Base-by-base conservation (phyloP, 2,888 invertebrate species). In the Salticus scenicus region DNA sequence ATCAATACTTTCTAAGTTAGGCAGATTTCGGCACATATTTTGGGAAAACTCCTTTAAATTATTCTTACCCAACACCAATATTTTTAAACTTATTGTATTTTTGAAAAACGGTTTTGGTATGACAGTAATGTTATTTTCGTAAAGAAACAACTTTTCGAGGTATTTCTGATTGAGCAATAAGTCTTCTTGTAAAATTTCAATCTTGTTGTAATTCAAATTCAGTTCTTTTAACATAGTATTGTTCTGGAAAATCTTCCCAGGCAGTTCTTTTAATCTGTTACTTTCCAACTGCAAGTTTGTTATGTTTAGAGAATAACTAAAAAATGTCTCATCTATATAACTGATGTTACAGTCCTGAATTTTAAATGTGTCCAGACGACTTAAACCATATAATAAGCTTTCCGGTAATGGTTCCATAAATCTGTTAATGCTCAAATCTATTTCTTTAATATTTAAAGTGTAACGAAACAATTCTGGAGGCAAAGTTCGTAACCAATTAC, bases 301-400 rank as follows among this genome's bases (percentile, higher is more conserved):
- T 71, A 96, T 92, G 90, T 94, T 93, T 74, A 94, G 93, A 89
- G 95, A 94, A 1, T 28, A 30, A 0, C 78, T 41, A 90, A 94
- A 94, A 82, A 93, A 92, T 57, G 95, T 94, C 88, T 96, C 92
- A 84, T 93, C 93, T 0, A 94, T 94, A 90, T 96, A 96, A 0
- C 74, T 70, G 31, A 85, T 57, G 31, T 87, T 87, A 47, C 81
- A 85, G 20, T 85, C 47, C 17, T 76, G 17, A 28, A 87, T 72
- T 7, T 14, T 70, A 24, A 87, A 24, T 28, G 67, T 81, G 57
- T 87, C 85, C 17, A 87, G 51, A 30, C 47, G 66, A 0, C 31
- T 27, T 24, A 85, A 51, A 31, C 73, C 77, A 33, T 20, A 37
- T 0, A 87, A 71, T 5, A 87, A 41, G 84, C 93, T 92, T 88